Evolutionary conservation across 1,140 invertebrate species (phyloP), one percentile per base, ranked within the genome.

Genomic region (Cyclargus thomasi): DNA sequence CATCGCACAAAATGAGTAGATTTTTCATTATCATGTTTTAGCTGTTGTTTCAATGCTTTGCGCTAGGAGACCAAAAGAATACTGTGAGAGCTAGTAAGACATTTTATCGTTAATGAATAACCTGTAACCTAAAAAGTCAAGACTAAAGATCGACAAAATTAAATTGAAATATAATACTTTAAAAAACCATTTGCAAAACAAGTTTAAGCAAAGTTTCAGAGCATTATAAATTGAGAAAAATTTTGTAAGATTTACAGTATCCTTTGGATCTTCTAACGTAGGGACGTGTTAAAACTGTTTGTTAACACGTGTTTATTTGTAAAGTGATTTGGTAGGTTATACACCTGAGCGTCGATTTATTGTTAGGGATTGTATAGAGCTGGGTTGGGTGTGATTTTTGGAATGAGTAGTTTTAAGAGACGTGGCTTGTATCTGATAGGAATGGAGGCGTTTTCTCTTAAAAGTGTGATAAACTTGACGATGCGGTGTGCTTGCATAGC

Each of bases 1-100:
- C 59, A 73, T 75, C 74, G 74, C 74, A 75, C 74, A 75, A 75
- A 75, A 65, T 69, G 74, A 73, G 74, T 75, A 75, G 74, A 72
- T 63, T 39, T 66, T 62, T 66, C 20, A 66, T 62, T 62, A n/a
- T 59, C 53, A 16, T 66, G 23, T 36, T 57, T 65, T 17, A 11
- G 53, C 53, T 55, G 47, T 36, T 29, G 23, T 14, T 14, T 65
- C 18, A 16, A 47, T 47, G 39, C 39, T 47, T 11, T 47, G 39
- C 11, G 39, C 14, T 47, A 14, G 10, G 39, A 47, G 39, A 1
- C 10, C 39, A 2, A 14, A 47, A 16, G 39, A 14, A 47, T 47
- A 16, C 39, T 11, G 11, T 16, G 3, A 6, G 36, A 16, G 10
- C 7, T 16, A 14, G 0, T 47, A 14, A 4, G 14, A 47, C 0